Percentiles rank a stretch among this genome's conserved stretches.
Conservation (phyloP, 1,140 invertebrate species). For the Zeugodacus cucurbitae region DNA sequence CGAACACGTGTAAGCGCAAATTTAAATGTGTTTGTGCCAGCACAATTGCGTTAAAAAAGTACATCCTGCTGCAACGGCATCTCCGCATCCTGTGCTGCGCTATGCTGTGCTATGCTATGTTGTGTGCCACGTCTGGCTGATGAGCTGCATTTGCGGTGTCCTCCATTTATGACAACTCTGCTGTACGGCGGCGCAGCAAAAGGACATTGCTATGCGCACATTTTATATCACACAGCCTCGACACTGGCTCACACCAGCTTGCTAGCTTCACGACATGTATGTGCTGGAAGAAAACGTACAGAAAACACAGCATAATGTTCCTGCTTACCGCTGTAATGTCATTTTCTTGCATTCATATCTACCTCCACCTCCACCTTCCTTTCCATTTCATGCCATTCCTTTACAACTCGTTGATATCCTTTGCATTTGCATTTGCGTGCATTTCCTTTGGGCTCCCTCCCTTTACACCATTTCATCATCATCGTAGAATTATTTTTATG, state of each 20-base stretch:
- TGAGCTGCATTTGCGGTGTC: neutral
- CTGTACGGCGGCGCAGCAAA: neutral
- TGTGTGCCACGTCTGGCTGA: neutral
- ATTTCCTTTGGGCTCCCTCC: neutral
- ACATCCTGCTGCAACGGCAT: neutral
- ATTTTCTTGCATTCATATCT: neutral
- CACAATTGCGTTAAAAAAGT: constrained; percentile 21
- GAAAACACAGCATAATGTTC: neutral
- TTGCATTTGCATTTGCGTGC: neutral
- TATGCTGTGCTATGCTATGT: neutral
- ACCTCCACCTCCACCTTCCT: no score
- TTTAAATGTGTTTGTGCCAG: neutral
- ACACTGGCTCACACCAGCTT: neutral
- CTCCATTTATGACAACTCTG: neutral
- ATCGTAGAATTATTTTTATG: neutral
- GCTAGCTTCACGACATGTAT: neutral
- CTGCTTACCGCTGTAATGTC: neutral
- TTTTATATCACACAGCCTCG: neutral
- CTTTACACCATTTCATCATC: neutral
- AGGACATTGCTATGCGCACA: neutral
- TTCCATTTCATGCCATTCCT: neutral
- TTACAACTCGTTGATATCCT: neutral
- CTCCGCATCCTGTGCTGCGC: neutral
- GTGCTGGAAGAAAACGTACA: neutral
- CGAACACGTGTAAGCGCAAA: neutral